Percentiles rank a stretch among this genome's conserved stretches.
These are phyloP conservation scores for Eupithecia pulchellata DNA, from an alignment of 2,888 invertebrate genomes.

Conservation along the genomic window DNA sequence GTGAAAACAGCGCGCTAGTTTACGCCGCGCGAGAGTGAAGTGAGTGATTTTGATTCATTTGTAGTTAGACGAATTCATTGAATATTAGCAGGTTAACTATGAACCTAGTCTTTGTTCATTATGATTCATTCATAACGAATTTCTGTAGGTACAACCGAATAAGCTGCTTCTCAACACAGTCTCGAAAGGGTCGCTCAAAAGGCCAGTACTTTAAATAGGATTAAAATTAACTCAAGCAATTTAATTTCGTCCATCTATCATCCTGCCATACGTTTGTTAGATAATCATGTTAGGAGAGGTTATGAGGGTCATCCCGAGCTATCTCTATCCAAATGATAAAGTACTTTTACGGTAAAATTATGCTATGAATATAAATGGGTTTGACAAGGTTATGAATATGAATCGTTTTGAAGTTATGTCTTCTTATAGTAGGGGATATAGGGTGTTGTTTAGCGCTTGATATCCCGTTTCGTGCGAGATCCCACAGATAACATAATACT, in stretches of 20 bases:
- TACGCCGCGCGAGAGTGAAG: no score
- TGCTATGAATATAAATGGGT: constrained; percentile 18
- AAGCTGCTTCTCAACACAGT: background rate
- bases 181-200: background rate
- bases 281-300: constrained; percentile 9
- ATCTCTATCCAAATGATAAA: constrained; percentile 25
- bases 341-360: constrained; percentile 24
- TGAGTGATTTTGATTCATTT: no score
- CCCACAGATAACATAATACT: no score
- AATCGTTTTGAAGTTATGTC: background rate
- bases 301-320: constrained; percentile 23
- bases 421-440: constrained; percentile 3
- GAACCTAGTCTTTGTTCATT: no score
- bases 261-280: background rate
- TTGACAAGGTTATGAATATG: constrained; percentile 15
- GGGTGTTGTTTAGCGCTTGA: no score
- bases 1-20: no score
- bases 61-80: no score
- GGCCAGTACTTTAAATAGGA: background rate
- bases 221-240: constrained; percentile 12
- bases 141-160: no score
- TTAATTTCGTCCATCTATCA: constrained; percentile 12
- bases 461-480: no score
- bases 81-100: no score
- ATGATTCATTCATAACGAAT: no score